Evolutionary conservation across 2,113 vertebrate genomes (phyloP).

Genomic region (Motacilla tschutschensis): DNA sequence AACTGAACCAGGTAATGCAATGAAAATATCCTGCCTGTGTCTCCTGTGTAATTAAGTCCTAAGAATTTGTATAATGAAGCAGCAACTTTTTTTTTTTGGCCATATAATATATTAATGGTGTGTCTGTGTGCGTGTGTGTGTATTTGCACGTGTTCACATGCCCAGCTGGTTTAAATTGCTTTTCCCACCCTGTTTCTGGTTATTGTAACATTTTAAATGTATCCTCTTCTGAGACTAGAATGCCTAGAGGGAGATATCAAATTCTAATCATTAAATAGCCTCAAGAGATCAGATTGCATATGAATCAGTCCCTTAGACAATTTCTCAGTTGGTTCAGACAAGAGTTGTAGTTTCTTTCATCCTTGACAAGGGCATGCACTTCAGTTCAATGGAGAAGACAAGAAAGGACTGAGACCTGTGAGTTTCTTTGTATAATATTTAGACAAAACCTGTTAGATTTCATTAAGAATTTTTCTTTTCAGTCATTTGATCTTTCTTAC

Average conservation of each 20-base stretch:
- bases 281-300: background rate
- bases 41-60: background rate
- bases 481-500: background rate
- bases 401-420: background rate
- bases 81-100: background rate
- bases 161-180: background rate
- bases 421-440: slow-evolving; percentile 12
- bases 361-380: background rate
- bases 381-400: background rate
- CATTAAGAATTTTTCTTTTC: background rate
- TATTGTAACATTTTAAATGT: background rate
- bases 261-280: slow-evolving; percentile 21
- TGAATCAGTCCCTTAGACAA: background rate
- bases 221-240: background rate
- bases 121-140: background rate
- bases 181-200: background rate
- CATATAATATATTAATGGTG: background rate
- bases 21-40: background rate
- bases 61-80: background rate
- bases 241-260: background rate
- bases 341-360: background rate
- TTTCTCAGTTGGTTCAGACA: background rate
- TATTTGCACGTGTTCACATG: background rate
- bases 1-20: background rate
- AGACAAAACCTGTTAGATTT: background rate